Conservation (phyloP, 2,113 vertebrate species). For the Ellobius talpinus region DNA sequence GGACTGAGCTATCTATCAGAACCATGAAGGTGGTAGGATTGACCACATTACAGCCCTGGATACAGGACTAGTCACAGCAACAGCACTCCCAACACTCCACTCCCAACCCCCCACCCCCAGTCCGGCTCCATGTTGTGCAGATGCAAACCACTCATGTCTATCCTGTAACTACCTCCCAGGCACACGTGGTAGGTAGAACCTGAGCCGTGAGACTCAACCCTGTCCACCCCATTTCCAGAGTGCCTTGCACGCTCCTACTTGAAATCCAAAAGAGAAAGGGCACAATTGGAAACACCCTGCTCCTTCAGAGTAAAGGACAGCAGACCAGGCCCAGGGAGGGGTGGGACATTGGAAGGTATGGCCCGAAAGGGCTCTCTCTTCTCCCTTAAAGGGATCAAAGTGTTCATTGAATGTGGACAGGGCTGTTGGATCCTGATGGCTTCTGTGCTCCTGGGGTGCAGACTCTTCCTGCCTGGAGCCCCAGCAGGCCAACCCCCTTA, state of each 20-base stretch:
- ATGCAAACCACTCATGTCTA: neutral
- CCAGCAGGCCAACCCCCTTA: neutral
- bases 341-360: neutral
- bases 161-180: fast-evolving
- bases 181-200: neutral
- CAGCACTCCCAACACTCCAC: neutral
- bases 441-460: neutral
- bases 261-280: fast-evolving
- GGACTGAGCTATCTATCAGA: neutral
- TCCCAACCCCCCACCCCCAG: neutral
- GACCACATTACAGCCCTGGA: neutral
- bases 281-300: neutral
- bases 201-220: neutral
- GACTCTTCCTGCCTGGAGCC: neutral
- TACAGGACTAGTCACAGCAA: neutral
- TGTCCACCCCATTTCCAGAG: neutral
- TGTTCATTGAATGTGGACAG: neutral
- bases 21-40: neutral
- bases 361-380: neutral
- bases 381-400: neutral
- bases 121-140: neutral
- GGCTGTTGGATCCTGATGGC: too few species aligned
- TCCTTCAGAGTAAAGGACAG: neutral
- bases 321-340: neutral
- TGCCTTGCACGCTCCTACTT: neutral